phyloP scores from a whole-genome alignment of 2,113 vertebrate species.

The Poeciliopsis occidentalis region DNA sequence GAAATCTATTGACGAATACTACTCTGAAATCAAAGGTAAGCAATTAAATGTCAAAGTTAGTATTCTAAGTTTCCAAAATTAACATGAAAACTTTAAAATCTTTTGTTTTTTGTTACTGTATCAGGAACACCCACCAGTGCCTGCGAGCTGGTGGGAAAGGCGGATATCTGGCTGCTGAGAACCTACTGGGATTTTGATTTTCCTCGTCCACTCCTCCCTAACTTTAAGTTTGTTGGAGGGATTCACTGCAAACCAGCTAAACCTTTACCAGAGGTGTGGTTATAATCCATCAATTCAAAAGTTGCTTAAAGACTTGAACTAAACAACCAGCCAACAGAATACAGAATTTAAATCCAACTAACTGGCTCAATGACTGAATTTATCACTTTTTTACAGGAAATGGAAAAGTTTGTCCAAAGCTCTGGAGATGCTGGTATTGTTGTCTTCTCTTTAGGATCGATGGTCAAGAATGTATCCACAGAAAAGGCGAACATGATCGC shows the following conservation, averaged over 20 bases:
- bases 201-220: conserved; percentile 88
- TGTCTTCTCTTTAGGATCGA: conserved; percentile 86
- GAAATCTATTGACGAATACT: conserved; percentile 63
- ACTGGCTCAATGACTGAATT: not conserved
- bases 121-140: conserved; percentile 34
- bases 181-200: conserved; percentile 94
- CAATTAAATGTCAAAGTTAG: too few relatives aligned
- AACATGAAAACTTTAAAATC: fast-evolving
- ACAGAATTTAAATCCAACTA: not conserved
- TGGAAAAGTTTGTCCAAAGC: conserved; percentile 89
- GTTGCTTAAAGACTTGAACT: conserved; percentile 58
- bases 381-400: conserved; percentile 76
- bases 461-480: conserved; percentile 82
- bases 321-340: not conserved
- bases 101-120: not conserved
- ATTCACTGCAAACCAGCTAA: conserved; percentile 89
- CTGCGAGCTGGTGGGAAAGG: conserved; percentile 86
- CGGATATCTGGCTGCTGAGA: conserved; percentile 90
- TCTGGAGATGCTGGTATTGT: conserved; percentile 87
- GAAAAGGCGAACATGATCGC: conserved; percentile 85
- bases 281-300: conserved; percentile 85
- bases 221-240: conserved; percentile 91
- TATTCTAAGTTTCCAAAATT: not conserved
- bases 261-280: conserved; percentile 76
- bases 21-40: conserved; percentile 77